Evolutionary conservation across 2,888 invertebrate species (phyloP).

Genomic region (Himalopsyche anomala): DNA sequence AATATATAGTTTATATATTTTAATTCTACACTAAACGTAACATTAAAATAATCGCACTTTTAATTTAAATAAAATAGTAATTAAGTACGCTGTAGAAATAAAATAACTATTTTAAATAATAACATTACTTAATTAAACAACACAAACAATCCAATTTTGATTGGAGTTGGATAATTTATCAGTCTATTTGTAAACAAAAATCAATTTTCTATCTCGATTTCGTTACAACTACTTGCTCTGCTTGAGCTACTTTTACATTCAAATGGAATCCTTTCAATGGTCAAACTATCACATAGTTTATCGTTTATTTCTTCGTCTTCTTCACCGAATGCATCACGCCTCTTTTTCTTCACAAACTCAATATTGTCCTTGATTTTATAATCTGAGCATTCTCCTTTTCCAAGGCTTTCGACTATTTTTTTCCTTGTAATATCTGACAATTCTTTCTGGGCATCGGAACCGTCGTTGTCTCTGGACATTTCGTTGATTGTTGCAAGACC

Average conservation of each 20-base stretch:
- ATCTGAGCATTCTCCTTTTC: conserved; percentile 46
- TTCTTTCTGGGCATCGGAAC: conserved; percentile 68
- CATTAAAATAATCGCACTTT: too few relatives aligned
- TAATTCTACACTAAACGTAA: too few relatives aligned
- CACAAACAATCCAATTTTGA: too few relatives aligned
- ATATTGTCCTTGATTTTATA: conserved; percentile 49
- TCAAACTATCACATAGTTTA: conserved; percentile 67
- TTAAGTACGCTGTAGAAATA: too few relatives aligned
- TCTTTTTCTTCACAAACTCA: conserved; percentile 60
- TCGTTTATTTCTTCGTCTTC: conserved; percentile 67
- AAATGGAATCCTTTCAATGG: conserved; percentile 67
- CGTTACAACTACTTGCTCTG: conserved; percentile 72
- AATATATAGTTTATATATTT: too few relatives aligned
- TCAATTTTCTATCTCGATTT: conserved; percentile 76
- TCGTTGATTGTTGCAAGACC: conserved; percentile 70
- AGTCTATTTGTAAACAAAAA: conserved; percentile 5
- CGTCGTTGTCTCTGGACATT: conserved; percentile 71
- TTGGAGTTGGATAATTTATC: background rate
- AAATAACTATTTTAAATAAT: too few relatives aligned
- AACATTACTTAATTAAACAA: too few relatives aligned
- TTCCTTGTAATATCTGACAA: conserved; percentile 69
- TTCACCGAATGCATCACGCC: conserved; percentile 54
- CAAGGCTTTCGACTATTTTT: conserved; percentile 54
- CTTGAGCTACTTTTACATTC: conserved; percentile 75
- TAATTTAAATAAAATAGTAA: too few relatives aligned